phyloP scores from a whole-genome alignment of 2,113 vertebrate species.

The Cottus gobio region DNA sequence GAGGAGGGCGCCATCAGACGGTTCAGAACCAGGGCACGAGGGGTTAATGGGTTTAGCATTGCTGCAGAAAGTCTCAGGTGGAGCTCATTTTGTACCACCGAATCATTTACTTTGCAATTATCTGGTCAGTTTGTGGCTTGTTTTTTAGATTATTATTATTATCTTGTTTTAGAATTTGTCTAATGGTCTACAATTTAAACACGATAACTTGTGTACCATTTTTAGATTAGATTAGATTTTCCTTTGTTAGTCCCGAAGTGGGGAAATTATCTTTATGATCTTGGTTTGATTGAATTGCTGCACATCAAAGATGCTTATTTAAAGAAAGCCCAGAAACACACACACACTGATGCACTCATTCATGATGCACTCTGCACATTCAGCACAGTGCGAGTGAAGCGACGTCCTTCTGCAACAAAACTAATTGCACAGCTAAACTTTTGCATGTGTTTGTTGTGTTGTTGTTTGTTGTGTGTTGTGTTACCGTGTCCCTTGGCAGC shows the following conservation, averaged over 20 bases:
- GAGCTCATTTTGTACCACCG: no score
- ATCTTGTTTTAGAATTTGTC: not conserved
- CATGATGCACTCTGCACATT: not conserved
- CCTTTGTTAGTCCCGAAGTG: no score
- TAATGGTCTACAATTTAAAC: not conserved
- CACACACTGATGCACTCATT: no score
- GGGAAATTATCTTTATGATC: no score
- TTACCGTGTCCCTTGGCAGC: constrained; percentile 74
- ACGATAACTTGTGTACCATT: not conserved
- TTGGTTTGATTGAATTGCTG: no score
- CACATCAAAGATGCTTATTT: not conserved
- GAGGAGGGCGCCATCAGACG: not conserved
- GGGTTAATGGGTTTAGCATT: not conserved
- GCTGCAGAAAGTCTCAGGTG: not conserved
- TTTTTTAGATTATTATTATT: no score
- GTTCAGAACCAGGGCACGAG: not conserved
- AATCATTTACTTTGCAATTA: no score
- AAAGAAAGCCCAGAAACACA: not conserved
- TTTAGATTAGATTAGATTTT: no score
- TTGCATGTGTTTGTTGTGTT: no score
- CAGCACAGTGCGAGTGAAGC: not conserved
- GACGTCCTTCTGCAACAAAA: not conserved
- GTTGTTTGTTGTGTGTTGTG: not conserved
- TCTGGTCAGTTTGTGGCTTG: no score
- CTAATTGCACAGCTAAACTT: not conserved